phyloP scores from a whole-genome alignment of 2,888 invertebrate species.

The Papilio elwesi region DNA sequence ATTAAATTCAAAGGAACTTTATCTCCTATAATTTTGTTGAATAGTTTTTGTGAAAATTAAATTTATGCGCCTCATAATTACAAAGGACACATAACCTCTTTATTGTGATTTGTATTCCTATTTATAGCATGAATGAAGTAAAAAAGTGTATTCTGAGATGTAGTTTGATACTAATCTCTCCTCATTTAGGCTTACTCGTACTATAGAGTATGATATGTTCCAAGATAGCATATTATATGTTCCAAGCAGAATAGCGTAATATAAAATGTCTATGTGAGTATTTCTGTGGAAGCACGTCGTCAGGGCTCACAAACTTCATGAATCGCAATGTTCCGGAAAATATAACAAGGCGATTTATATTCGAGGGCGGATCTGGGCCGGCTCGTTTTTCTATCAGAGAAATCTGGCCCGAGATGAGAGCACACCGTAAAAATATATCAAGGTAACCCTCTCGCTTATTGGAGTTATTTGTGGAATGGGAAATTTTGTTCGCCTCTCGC shows the following conservation, averaged over 20 bases:
- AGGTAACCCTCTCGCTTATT: constrained; percentile 52
- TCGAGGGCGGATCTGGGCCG: constrained; percentile 69
- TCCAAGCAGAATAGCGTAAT: constrained; percentile 29
- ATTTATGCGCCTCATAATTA: neutral
- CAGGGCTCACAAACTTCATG: constrained; percentile 78
- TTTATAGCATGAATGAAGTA: neutral
- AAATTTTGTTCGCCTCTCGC: constrained; percentile 40
- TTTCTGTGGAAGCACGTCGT: constrained; percentile 66
- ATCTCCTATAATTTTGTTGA: neutral
- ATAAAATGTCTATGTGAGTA: constrained; percentile 48
- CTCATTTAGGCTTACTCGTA: neutral
- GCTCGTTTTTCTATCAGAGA: constrained; percentile 77
- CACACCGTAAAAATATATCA: constrained; percentile 56
- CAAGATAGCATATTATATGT: neutral
- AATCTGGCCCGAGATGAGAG: constrained; percentile 68
- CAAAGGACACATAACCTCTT: neutral
- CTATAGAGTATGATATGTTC: neutral
- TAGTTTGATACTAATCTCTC: neutral
- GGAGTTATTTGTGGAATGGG: constrained; percentile 49
- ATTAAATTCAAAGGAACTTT: no score
- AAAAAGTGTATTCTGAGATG: no score
- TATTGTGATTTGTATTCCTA: no score
- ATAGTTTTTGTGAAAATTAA: neutral
- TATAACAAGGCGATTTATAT: constrained; percentile 84
- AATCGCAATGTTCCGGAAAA: constrained; percentile 83